A percentile compares a stretch with the other conserved stretches of the same genome.
phyloP scores from a whole-genome alignment of 2,888 invertebrate species.

The Netelia fuscicornis region DNA sequence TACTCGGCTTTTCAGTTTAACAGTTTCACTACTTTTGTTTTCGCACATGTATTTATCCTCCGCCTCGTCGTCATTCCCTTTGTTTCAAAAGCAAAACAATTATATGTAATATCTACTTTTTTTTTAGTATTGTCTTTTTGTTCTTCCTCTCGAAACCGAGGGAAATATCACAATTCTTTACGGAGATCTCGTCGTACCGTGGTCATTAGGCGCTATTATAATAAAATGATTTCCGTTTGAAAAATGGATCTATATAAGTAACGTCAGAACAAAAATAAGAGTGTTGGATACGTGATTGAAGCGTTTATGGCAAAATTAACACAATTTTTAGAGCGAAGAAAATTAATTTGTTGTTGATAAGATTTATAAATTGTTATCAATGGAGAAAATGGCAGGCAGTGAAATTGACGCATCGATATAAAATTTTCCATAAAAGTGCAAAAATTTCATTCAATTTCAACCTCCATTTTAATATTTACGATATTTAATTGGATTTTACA shows the following conservation, averaged over 20 bases:
- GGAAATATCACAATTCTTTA: slow-evolving; percentile 9
- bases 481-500: too few species aligned
- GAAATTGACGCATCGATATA: too few species aligned
- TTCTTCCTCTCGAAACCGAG: slow-evolving; percentile 23
- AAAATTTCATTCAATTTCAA: too few species aligned
- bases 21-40: slow-evolving; percentile 54
- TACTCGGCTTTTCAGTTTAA: slow-evolving; percentile 57
- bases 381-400: too few species aligned
- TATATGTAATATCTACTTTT: slow-evolving; percentile 45
- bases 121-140: neutral
- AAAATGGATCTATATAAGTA: neutral
- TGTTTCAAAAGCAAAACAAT: slow-evolving; percentile 51
- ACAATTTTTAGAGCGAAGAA: too few species aligned
- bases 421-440: too few species aligned
- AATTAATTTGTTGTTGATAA: too few species aligned
- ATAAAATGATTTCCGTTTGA: slow-evolving; percentile 3
- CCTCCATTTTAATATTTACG: too few species aligned
- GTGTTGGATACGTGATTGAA: neutral
- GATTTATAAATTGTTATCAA: too few species aligned
- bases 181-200: slow-evolving; percentile 19
- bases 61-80: slow-evolving; percentile 46
- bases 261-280: neutral
- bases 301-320: too few species aligned
- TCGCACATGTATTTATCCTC: slow-evolving; percentile 37
- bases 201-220: slow-evolving; percentile 50